Evolutionary conservation across 2,888 invertebrate genomes (phyloP), one percentile per base, ranked within the genome.

Genomic region (Scaptomyza tumidula): DNA sequence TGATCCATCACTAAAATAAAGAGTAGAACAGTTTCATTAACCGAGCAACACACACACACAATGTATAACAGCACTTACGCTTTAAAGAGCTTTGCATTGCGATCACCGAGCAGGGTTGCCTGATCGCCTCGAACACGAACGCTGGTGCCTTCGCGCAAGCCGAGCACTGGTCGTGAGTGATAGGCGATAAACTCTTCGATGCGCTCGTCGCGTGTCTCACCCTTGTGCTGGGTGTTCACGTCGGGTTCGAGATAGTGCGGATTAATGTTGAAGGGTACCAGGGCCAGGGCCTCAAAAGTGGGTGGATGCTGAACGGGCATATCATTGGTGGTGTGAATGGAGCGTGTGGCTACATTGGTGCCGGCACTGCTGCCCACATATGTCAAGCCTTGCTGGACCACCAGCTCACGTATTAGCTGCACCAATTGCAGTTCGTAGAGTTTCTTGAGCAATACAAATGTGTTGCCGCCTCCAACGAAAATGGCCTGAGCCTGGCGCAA

Each of bases 281-380:
- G 93, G 39, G 93, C 93, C 48, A 97, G 93, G 0, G 95, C 96
- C 71, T 94, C 93, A 91, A 97, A 91, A 48, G 88, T 93, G 29
- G 96, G 96, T 43, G 96, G 96, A 90, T 94, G 95, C n/a, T 94
- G 94, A 62, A 97, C 96, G 4, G 97, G 97, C 97, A 97, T 97
- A 90, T 97, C 97, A 93, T 97, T 97, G 49, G 97, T 97, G 5
- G 97, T 97, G 83, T 95, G 94, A 80, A 97, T 97, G 75, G 95
- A 95, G 75, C 93, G 93, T 1, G 97, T 96, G 10, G 96, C 95
- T 13, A 97, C 95, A 93, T 97, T 97, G 13, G 96, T 96, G 46
- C 97, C 97, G 60, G 97, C 97, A 92, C 96, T 96, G 75, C 95
- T 95, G 14, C 96, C 96, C 67, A 97, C 95, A 82, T 96, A 97